Conservation (phyloP, 1,140 invertebrate species). For the Zeugodacus cucurbitae region DNA sequence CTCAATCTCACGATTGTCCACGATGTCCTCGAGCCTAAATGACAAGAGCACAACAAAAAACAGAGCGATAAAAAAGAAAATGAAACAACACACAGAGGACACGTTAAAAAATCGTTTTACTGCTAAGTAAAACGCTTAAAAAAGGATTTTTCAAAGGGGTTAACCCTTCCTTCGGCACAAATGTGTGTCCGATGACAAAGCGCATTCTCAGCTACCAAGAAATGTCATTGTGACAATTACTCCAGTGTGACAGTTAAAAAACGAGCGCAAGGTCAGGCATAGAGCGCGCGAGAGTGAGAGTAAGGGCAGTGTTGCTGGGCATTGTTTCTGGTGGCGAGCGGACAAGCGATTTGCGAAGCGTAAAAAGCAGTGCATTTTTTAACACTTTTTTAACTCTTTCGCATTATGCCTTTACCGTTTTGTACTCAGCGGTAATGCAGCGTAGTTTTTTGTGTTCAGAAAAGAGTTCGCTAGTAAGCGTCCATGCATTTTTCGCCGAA, state of each 20-base stretch:
- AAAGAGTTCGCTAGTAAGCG: background rate
- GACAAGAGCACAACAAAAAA: background rate
- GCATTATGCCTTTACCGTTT: background rate
- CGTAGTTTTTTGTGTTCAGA: background rate
- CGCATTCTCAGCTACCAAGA: background rate
- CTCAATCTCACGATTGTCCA: background rate
- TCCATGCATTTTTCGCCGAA: background rate
- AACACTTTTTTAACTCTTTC: background rate
- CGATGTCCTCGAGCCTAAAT: too few species aligned
- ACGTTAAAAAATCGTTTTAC: conserved; percentile 2
- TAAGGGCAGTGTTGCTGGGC: background rate
- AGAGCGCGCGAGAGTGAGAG: background rate
- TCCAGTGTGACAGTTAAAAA: background rate
- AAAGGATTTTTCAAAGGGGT: background rate
- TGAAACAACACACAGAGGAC: background rate
- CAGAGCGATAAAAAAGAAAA: background rate
- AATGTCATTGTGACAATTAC: background rate
- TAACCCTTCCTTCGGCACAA: background rate
- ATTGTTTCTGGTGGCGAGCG: background rate
- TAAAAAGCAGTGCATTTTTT: conserved; percentile 11
- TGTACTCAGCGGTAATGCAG: background rate
- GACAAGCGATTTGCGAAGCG: background rate
- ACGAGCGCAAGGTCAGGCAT: background rate
- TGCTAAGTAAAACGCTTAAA: background rate
- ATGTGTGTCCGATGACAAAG: background rate